phyloP scores from a whole-genome alignment of 35 echinoderm and acorn worm genomes.

The Ophiothrix spiculata region DNA sequence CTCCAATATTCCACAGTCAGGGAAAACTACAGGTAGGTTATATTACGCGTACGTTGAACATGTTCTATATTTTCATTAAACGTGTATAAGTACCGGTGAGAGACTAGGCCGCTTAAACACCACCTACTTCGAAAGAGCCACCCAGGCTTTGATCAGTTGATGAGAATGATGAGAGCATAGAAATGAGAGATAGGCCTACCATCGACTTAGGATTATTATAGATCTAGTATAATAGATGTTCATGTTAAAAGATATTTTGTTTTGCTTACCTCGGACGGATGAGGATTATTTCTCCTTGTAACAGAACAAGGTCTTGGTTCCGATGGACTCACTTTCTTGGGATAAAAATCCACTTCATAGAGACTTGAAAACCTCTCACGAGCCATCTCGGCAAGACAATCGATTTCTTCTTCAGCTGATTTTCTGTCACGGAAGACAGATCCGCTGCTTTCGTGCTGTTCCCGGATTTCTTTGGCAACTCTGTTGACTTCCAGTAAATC shows the following conservation, averaged over 20 bases:
- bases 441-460: conserved; percentile 81
- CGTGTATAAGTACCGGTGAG: too few species aligned
- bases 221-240: background rate
- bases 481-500: conserved; percentile 33
- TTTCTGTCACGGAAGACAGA: conserved; percentile 44
- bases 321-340: conserved; percentile 52
- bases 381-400: background rate
- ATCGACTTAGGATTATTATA: background rate
- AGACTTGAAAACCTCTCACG: conserved; percentile 56
- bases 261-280: conserved; percentile 96
- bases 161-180: too few species aligned
- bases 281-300: conserved; percentile 86
- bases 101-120: too few species aligned
- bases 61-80: too few species aligned
- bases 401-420: background rate
- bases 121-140: too few species aligned
- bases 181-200: background rate
- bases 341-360: conserved; percentile 69
- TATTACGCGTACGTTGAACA: too few species aligned
- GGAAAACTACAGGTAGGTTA: too few species aligned
- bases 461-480: conserved; percentile 74
- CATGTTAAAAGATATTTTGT: background rate
- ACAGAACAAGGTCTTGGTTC: conserved; percentile 66
- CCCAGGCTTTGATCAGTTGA: too few species aligned
- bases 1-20: too few species aligned